phyloP scores from a whole-genome alignment of 2,113 vertebrate genomes.

The Crotalus tigris region DNA sequence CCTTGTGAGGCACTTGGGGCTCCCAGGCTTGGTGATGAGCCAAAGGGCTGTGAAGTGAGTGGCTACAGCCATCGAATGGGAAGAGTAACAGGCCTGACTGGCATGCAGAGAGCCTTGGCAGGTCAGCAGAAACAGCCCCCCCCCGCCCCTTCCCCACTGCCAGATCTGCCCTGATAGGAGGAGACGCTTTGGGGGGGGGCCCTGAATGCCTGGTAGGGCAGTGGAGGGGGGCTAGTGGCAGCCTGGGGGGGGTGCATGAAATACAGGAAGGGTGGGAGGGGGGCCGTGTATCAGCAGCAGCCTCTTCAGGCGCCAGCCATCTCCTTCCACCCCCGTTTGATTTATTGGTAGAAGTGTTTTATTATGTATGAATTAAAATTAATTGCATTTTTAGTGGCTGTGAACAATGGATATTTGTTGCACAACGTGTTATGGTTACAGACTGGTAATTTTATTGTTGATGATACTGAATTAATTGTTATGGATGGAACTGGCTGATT shows the following conservation, averaged over 20 bases:
- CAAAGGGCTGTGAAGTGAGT: background rate
- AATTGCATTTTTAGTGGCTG: background rate
- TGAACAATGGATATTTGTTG: conserved; percentile 5
- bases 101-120: background rate
- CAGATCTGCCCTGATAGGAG: background rate
- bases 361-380: background rate
- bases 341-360: background rate
- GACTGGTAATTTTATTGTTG: background rate
- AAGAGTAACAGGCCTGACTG: background rate
- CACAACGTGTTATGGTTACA: background rate
- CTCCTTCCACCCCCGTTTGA: background rate
- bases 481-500: background rate
- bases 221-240: too few relatives aligned
- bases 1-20: background rate
- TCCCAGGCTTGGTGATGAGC: background rate
- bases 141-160: background rate
- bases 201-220: background rate
- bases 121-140: background rate
- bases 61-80: background rate
- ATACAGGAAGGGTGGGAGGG: background rate
- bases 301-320: background rate
- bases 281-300: background rate
- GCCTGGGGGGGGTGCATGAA: background rate
- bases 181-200: background rate
- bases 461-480: background rate